These are phyloP conservation scores for Paralichthys olivaceus DNA, from an alignment of 2,113 vertebrate species.

Conservation along the genomic window DNA sequence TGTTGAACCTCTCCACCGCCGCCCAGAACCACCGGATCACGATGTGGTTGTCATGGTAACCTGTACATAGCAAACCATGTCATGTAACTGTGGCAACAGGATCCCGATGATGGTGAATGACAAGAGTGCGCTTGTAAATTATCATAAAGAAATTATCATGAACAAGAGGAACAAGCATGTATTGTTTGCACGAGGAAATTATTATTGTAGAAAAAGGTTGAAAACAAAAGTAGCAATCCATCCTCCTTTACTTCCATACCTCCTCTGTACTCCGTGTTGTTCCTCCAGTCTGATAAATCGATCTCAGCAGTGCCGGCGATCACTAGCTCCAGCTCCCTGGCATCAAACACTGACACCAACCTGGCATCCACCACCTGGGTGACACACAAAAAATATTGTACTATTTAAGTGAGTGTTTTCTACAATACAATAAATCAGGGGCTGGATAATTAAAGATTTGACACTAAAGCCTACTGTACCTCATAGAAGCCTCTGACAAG, in stretches of 20 bases:
- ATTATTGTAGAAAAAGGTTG: too few relatives aligned
- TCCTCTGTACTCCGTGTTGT: constrained; percentile 95
- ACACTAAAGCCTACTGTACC: constrained; percentile 68
- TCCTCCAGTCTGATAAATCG: constrained; percentile 93
- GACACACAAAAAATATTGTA: not conserved
- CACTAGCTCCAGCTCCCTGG: constrained; percentile 92
- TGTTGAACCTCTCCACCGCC: constrained; percentile 95
- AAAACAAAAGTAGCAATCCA: not conserved
- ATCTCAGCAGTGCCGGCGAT: constrained; percentile 96
- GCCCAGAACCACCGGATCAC: constrained; percentile 98
- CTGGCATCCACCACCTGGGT: constrained; percentile 88
- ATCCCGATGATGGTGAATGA: not conserved
- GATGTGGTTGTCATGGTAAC: constrained; percentile 96
- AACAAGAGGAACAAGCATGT: too few relatives aligned
- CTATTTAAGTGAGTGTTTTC: not conserved
- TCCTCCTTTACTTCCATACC: constrained; percentile 71
- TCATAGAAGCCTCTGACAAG: constrained; percentile 93
- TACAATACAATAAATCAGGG: too few relatives aligned
- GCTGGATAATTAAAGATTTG: too few relatives aligned
- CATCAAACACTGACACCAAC: constrained; percentile 89
- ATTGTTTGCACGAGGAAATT: too few relatives aligned
- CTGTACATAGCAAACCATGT: constrained; percentile 66
- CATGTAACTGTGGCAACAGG: not conserved
- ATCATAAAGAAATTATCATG: not conserved
- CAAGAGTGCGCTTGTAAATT: too few relatives aligned